Evolutionary conservation across 2,797 vertebrate species (phyloP), one percentile per base, ranked within the genome.

Genomic region (Hyperoplus lanceolatus): DNA sequence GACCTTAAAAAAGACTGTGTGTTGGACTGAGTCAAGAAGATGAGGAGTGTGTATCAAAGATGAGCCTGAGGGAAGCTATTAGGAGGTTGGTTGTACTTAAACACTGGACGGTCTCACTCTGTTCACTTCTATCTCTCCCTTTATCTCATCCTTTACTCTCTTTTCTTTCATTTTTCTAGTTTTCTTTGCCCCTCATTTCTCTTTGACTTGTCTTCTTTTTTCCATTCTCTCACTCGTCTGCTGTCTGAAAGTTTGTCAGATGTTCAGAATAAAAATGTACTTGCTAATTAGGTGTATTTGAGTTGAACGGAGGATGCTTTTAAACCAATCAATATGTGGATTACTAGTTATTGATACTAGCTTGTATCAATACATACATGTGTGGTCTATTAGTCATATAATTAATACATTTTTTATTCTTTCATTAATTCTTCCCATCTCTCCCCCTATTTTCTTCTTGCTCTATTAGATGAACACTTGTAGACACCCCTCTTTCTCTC

Each of bases 31-130:
- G 81, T 80, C 67, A 39, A 64, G 54, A 18, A 15, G n/a, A 73
- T 10, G 59, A 73, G 67, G 53, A 51, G 58, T 77, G 43, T 77
- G 29, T 55, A 86, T 89, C 89, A 90, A 92, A 93, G 88, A 88
- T 69, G 75, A 81, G 81, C 86, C 88, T 84, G 80, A 41, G 39
- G 88, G 89, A 82, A 67, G 79, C 82, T 84, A 74, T 86, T 81
- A 81, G 46, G 16, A 29, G 29, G 49, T 58, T 42, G 51, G 6
- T 38, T 72, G 56, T 38, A 29, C 70, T 72, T 45, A 79, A 84
- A 72, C 66, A 18, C 60, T 13, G 58, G 41, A 53, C 70, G 2
- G 67, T 76, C 55, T 65, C 73, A 21, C 84, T 66, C 79, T 54
- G 73, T 69, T 70, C 48, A 56, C 61, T 8, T 75, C 56, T 43